phyloP scores from a whole-genome alignment of 2,113 vertebrate species.

The Mobula birostris region DNA sequence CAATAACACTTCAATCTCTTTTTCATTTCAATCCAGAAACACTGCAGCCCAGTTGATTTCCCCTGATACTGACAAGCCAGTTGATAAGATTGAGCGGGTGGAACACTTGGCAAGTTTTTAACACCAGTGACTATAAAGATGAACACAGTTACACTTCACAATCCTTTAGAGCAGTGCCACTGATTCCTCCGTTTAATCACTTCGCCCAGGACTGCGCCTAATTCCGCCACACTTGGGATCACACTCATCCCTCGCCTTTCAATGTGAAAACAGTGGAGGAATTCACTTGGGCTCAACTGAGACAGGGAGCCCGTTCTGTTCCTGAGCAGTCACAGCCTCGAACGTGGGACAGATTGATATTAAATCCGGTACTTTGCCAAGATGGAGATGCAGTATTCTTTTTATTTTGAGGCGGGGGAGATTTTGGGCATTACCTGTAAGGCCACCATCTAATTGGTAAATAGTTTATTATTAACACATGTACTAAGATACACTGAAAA shows the following conservation, averaged over 20 bases:
- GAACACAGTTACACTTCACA: conserved; percentile 25
- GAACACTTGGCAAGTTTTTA: conserved; percentile 15
- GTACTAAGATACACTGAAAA: too few species aligned
- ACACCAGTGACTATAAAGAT: neutral
- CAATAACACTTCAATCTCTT: conserved; percentile 30
- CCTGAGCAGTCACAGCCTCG: neutral
- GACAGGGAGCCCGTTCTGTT: neutral
- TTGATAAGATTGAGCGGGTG: conserved; percentile 33
- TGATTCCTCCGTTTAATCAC: neutral
- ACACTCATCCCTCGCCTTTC: neutral
- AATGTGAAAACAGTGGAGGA: neutral
- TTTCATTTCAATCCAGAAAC: conserved; percentile 27
- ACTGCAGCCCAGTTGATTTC: conserved; percentile 28
- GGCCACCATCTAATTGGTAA: too few species aligned
- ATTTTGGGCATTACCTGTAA: too few species aligned
- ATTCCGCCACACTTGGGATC: neutral
- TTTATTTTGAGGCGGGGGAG: too few species aligned
- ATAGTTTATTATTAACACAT: too few species aligned
- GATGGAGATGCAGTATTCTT: neutral
- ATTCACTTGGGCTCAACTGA: neutral
- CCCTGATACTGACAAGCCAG: conserved; percentile 25
- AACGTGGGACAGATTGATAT: neutral
- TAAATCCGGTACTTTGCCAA: neutral
- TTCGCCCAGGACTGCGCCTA: too few species aligned
- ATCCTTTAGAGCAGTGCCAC: neutral